Percentiles rank a stretch among this genome's conserved stretches.
Conservation (phyloP, 2,888 invertebrate species). For the Pseudococcus longispinus region DNA sequence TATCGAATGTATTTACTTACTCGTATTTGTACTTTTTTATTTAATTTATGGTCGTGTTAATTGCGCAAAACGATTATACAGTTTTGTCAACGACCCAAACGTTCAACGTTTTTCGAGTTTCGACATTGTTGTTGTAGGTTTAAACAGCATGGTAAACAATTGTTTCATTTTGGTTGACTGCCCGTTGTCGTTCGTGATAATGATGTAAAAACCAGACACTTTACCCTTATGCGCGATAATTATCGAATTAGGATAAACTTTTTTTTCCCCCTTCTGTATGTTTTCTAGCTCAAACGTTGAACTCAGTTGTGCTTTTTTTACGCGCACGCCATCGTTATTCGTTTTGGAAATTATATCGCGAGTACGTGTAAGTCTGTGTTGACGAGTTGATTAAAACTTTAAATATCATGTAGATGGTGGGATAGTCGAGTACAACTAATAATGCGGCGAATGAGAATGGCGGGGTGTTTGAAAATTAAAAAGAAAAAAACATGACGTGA, state of each 20-base stretch:
- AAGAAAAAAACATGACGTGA: too few species aligned
- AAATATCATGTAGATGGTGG: not conserved
- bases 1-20: not conserved
- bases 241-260: conserved; percentile 24
- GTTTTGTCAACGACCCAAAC: not conserved
- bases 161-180: conserved; percentile 10
- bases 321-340: not conserved
- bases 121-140: not conserved
- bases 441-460: not conserved
- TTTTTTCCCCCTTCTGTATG: not conserved
- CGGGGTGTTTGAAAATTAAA: too few species aligned
- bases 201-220: conserved; percentile 25
- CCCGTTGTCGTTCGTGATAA: conserved; percentile 18
- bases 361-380: not conserved
- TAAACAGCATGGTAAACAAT: conserved; percentile 12
- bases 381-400: conserved; percentile 1
- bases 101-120: not conserved
- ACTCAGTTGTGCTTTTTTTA: not conserved
- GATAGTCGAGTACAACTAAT: not conserved
- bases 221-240: not conserved
- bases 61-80: not conserved
- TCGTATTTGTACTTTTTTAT: not conserved
- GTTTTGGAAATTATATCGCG: not conserved
- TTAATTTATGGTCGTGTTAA: conserved; percentile 17
- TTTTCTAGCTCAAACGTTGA: not conserved